Base-by-base conservation (phyloP, 2,113 vertebrate species). In the Cynocephalus volans region DNA sequence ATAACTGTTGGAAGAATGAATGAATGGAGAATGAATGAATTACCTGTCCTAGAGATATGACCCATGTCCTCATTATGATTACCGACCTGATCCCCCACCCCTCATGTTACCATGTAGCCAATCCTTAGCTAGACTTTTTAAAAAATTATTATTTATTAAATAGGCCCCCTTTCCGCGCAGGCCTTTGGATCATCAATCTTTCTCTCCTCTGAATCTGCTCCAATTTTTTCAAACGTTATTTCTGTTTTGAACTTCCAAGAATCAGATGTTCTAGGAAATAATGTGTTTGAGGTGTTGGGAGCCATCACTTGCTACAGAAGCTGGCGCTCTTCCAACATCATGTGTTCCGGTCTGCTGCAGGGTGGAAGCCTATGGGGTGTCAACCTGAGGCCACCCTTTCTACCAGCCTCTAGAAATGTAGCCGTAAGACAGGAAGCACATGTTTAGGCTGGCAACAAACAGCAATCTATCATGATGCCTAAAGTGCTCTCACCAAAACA, bases 191-290 rank as follows among this genome's bases (percentile, higher is more conserved):
- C 79, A 87, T 90, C 58, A 36, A 85, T 88, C 91, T 90, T 64
- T 81, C 36, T 88, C 70, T 93, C 75, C 82, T 79, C 72, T 95
- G 91, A 94, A 86, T 84, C 72, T 64, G 81, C 67, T 96, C 85
- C 81, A 96, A 33, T 41, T 72, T 93, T 92, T 94, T 88, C 73
- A 62, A 73, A 93, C 0, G 0, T 24, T 62, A 82, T 95, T 93
- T 90, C 76, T 95, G 56, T 95, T 94, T 92, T 88, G 88, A 97
- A 90, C n/a, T 90, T 84, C 26, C 15, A 65, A 28, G 86, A 96
- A 56, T 77, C 12, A 28, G 36, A 73, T 28, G 88, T 95, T 94
- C 91, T 31, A 56, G 77, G 76, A 96, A 85, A 77, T 85, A 58
- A 58, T 28, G 48, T 81, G 65, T 77, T 41, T 75, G 80, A 88